Base-by-base conservation (phyloP, 2,113 vertebrate genomes). In the Diphyllodes magnificus region DNA sequence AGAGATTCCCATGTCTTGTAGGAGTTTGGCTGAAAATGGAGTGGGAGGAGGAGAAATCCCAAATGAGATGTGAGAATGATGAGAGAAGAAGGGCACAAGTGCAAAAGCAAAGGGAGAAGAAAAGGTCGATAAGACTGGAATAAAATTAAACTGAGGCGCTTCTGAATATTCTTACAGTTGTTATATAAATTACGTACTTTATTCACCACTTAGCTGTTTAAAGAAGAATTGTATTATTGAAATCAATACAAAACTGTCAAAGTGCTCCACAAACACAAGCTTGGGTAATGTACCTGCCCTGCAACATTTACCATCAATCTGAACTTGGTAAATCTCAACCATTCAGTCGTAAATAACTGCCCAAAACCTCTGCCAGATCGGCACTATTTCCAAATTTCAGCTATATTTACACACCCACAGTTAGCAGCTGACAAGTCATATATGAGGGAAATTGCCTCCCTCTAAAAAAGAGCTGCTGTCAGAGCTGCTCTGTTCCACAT, bases 341-440 rank as follows among this genome's bases (percentile, higher is more conserved):
- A 73, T 66, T 88, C 71, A 78, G 71, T n/a, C 79, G 73, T 68
- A 86, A 95, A 86, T 59, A 93, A 80, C 68, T 93, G 85, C 75
- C 85, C 64, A 93, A 94, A 90, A 80, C n/a, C 82, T 78, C 92
- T 86, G 79, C 79, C 90, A 93, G 75, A 73, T 77, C 2, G 5
- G 50, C 84, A 86, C 60, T 86, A 87, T 95, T 93, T 88, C 87
- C 90, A 90, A 95, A 86, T 78, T 91, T 92, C 90, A 92, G 82
- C 87, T 94, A 40, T 88, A 97, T 93, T 95, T 93, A 96, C 75
- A 90, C 85, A 73, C 93, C 68, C 85, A 88, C 92, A 73, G 90
- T 91, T 77, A 92, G 60, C 95, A 93, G 90, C 80, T 95, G 94
- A 96, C 94, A 95, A 86, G 82, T 80, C 92, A 88, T 93, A 90